Evolutionary conservation across 2,888 invertebrate species (phyloP), one percentile per base, ranked within the genome.

Genomic region (Nymphalis polychloros): DNA sequence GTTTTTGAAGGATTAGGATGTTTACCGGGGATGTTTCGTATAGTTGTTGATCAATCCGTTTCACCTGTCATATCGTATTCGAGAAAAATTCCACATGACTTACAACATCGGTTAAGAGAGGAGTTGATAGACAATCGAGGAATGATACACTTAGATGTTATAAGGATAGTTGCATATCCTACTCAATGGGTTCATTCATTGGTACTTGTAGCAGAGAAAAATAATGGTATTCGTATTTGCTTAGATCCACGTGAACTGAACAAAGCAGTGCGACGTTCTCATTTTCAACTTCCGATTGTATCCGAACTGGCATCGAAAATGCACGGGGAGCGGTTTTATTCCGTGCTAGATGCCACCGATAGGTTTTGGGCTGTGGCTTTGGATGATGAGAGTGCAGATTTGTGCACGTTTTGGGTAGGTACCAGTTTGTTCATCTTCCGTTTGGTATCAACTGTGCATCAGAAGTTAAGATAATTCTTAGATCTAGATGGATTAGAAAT

Each of bases 401-500:
- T 48, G 17, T 48, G n/a, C 17, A 48, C 2, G 0, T 48, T 50
- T 68, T 65, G 53, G 63, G 59, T 41, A 19, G 67, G 17, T 65
- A 66, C 35, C 64, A 68, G 61, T 77, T 72, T 68, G 50, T 75
- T 19, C 63, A 73, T 3, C 46, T 76, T 47, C 76, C 78, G 0
- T 77, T 64, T 55, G 75, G 76, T 8, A 69, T 78, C 19, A 73
- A 72, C 49, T 75, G 71, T 50, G 75, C 74, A 0, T 59, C 72
- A 16, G 77, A 78, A 71, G 67, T 46, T 74, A 17, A 35, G 69
- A 8, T 68, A 73, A 27, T 19, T 68, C 16, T 50, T 70, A 5
- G 70, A 70, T 49, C 16, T 74, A 8, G 65, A 70, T 8, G 66
- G 68, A 1, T 63, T 71, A 5, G 64, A 72, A 10, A 67, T 62